phyloP scores from a whole-genome alignment of 2,113 vertebrate species.

The Burhinus oedicnemus region DNA sequence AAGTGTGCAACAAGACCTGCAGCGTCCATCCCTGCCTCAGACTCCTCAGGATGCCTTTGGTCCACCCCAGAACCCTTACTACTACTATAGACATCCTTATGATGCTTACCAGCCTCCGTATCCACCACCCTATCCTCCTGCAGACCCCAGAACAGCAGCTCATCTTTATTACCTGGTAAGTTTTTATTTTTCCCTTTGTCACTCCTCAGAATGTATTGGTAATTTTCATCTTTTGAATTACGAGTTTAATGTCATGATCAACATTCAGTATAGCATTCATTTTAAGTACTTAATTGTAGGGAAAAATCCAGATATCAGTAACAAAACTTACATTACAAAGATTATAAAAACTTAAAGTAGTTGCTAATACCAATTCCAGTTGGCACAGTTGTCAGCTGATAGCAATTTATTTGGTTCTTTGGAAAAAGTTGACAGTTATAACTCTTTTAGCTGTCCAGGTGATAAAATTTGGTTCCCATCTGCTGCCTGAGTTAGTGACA shows the following conservation, averaged over 20 bases:
- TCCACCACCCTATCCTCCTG: conserved; percentile 74
- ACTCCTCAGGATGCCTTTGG: conserved; percentile 80
- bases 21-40: conserved; percentile 77
- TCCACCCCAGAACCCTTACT: conserved; percentile 65
- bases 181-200: background rate
- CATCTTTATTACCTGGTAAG: conserved; percentile 89
- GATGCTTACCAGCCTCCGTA: conserved; percentile 81
- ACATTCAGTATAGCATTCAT: background rate
- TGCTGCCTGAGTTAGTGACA: background rate
- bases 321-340: background rate
- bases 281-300: background rate
- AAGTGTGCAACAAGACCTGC: conserved; percentile 65
- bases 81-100: conserved; percentile 76
- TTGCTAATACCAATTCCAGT: background rate
- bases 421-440: background rate
- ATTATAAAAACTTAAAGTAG: background rate
- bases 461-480: background rate
- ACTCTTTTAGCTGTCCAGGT: background rate
- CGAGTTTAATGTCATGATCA: fast-evolving
- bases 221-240: background rate
- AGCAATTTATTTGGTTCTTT: background rate
- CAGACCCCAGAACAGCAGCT: conserved; percentile 79
- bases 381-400: background rate
- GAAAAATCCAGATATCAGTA: background rate
- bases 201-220: fast-evolving